These are phyloP conservation scores for Macrostomum lignano DNA, from an alignment of 1,140 invertebrate genomes.

Conservation along the genomic window DNA sequence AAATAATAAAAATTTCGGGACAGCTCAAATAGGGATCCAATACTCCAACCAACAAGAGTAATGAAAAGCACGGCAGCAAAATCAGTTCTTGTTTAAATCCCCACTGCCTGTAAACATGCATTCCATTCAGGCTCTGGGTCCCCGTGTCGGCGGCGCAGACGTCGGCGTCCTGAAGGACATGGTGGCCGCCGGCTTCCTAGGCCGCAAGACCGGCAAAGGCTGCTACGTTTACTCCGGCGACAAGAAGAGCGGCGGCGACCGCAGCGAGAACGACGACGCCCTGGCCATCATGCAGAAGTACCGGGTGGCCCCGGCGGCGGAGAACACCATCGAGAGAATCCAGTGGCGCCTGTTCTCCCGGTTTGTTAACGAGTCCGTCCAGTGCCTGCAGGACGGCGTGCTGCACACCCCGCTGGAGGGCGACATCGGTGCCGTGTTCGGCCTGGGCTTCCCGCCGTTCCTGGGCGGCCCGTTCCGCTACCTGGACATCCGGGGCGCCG, in stretches of 20 bases:
- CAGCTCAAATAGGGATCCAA: too few relatives aligned
- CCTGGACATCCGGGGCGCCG: slow-evolving; percentile 68
- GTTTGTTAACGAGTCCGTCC: slow-evolving; percentile 83
- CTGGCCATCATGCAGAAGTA: slow-evolving; percentile 47
- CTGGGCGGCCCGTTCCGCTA: slow-evolving; percentile 90
- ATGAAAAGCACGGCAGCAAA: too few relatives aligned
- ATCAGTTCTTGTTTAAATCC: too few relatives aligned
- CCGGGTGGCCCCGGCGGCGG: slow-evolving; percentile 11
- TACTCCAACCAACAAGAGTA: too few relatives aligned
- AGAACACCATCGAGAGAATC: slow-evolving; percentile 50
- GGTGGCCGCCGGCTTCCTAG: slow-evolving; percentile 56
- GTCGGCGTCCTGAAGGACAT: slow-evolving; percentile 40
- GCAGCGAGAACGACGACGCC: slow-evolving; percentile 49
- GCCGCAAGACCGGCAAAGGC: slow-evolving; percentile 77
- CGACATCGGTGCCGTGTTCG: slow-evolving; percentile 91
- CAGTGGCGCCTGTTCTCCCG: slow-evolving; percentile 61
- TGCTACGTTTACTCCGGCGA: slow-evolving; percentile 60
- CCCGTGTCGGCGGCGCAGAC: slow-evolving; percentile 13
- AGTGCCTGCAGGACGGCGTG: slow-evolving; percentile 86
- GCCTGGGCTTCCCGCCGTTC: slow-evolving; percentile 91
- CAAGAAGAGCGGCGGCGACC: slow-evolving; percentile 33
- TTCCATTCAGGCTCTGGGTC: background rate
- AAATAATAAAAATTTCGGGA: too few relatives aligned
- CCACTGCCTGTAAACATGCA: too few relatives aligned
- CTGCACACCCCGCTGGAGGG: slow-evolving; percentile 74